Evolutionary conservation across 2,797 vertebrate genomes (phyloP).

Genomic region (Epinephelus awoara): DNA sequence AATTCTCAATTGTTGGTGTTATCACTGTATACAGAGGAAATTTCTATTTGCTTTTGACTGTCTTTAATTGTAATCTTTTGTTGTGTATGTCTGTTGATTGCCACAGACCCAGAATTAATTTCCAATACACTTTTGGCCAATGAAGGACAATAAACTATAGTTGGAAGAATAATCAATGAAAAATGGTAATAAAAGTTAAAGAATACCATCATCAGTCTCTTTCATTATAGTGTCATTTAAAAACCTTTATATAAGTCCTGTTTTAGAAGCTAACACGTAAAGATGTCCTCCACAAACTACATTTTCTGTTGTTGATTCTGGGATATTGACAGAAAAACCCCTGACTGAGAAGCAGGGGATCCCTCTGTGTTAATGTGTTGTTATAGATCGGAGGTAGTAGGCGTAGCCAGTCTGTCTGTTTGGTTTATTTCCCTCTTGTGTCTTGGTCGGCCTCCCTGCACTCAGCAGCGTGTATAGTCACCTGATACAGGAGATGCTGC

Average conservation of each 20-base stretch:
- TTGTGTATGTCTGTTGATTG: neutral
- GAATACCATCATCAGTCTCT: neutral
- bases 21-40: neutral
- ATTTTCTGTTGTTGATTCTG: neutral
- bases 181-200: neutral
- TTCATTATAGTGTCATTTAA: neutral
- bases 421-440: constrained; percentile 28
- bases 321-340: neutral
- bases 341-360: neutral
- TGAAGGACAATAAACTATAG: neutral
- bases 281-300: neutral
- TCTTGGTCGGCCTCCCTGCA: constrained; percentile 16
- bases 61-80: neutral
- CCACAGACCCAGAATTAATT: neutral
- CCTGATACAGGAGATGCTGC: constrained; percentile 44
- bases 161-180: neutral
- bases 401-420: constrained; percentile 44
- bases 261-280: neutral
- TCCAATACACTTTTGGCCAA: too few species aligned
- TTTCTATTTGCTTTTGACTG: neutral
- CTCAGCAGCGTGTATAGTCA: constrained; percentile 19
- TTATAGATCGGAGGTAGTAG: constrained; percentile 41
- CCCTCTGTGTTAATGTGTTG: constrained; percentile 2
- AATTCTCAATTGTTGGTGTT: neutral
- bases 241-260: neutral